Evolutionary conservation across 1,140 invertebrate genomes (phyloP), one percentile per base, ranked within the genome.

Genomic region (Zaprionus capensis): DNA sequence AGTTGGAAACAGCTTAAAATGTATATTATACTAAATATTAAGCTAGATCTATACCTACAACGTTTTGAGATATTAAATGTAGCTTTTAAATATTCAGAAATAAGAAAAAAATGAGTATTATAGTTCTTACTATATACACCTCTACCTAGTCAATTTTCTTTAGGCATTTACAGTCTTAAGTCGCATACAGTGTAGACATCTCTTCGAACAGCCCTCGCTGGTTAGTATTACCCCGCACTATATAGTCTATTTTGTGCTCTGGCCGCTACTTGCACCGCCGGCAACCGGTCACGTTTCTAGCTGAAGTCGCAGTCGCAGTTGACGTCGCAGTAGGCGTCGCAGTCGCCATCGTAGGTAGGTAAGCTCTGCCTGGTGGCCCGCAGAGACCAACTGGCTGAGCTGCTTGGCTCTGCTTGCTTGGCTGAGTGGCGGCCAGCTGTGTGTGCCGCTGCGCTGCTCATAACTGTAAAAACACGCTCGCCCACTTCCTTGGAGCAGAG

Each of bases 381-480:
- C 66, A 49, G 62, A 72, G 70, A 72, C 62, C 31, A 38, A 62
- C 41, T 36, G 63, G 56, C 72, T 62, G 64, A 31, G 56, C 38
- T 36, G 63, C 57, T 59, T 62, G 63, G 44, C 26, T 64, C 28
- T 53, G 68, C 69, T 36, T 53, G 68, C 69, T 53, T 44, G 38
- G 61, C 72, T 72, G 59, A 74, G 56, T 77, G 77, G 70, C 78
- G 77, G 70, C 78, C 83, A 87, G 78, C 84, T 87, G 84, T 86
- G 46, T 49, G 17, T 49, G 31, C 31, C 31, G 28, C 28, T 31
- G 28, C 28, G 31, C 9, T 34, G 31, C 74, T 90, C 81, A 80
- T 90, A 91, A 91, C 85, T 90, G 85, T 91, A 90, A 90, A 90
- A 90, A 90, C 85, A 82, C 76, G 85, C 82, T 90, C 85, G 85